Percentiles rank a stretch among this genome's conserved stretches.
These are phyloP conservation scores for Tachyglossus aculeatus DNA, from an alignment of 2,797 vertebrate species.

Conservation along the genomic window DNA sequence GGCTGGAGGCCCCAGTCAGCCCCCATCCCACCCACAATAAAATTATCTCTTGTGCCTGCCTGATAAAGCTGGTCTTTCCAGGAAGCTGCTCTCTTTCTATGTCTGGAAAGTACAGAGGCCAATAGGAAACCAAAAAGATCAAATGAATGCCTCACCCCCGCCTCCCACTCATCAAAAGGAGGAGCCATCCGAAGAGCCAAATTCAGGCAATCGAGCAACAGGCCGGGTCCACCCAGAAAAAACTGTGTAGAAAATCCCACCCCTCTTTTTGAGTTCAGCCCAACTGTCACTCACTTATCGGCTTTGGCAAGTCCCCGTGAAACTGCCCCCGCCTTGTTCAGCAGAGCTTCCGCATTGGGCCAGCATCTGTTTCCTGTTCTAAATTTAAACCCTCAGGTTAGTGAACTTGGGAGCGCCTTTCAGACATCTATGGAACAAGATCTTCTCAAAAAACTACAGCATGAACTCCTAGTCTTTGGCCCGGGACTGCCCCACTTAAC, in stretches of 20 bases:
- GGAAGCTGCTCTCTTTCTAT: too few relatives aligned
- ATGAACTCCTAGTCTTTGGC: not conserved
- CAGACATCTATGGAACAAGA: not conserved
- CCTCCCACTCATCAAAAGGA: not conserved
- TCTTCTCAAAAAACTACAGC: not conserved
- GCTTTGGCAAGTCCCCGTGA: conserved; percentile 8
- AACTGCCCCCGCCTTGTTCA: not conserved
- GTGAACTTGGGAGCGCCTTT: not conserved
- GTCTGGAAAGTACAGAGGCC: too few relatives aligned
- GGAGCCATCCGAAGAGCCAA: not conserved
- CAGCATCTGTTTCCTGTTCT: conserved; percentile 70
- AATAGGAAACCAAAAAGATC: conserved; percentile 47
- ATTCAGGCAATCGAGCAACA: not conserved
- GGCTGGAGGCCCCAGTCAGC: too few relatives aligned
- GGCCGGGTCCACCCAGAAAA: not conserved
- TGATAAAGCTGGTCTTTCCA: too few relatives aligned
- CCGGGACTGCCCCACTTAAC: not conserved
- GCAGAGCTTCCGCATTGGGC: conserved; percentile 45
- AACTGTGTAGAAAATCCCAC: not conserved
- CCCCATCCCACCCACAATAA: too few relatives aligned
- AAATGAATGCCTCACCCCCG: conserved; percentile 36
- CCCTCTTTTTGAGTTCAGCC: not conserved
- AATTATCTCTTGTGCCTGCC: too few relatives aligned
- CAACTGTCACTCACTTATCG: not conserved
- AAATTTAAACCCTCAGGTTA: not conserved